Evolutionary conservation across 2,888 invertebrate species (phyloP).

Genomic region (Acrobasis consociella): DNA sequence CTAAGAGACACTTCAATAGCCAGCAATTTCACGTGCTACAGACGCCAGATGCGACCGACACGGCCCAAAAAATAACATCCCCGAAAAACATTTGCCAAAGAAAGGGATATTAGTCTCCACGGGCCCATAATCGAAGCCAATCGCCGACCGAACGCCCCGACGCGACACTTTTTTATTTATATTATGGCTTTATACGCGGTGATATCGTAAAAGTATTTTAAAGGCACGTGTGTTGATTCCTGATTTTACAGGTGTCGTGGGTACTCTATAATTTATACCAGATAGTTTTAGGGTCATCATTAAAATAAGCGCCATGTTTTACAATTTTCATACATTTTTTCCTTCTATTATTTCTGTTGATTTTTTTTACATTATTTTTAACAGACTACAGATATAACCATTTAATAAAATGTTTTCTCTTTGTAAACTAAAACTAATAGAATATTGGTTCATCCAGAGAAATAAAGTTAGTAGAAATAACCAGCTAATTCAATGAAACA

Average conservation of each 20-base stretch:
- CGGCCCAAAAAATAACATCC: constrained; percentile 76
- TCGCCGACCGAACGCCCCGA: constrained; percentile 69
- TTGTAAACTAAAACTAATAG: no score
- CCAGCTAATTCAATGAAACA: no score
- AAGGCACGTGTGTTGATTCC: constrained; percentile 49
- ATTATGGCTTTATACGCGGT: constrained; percentile 61
- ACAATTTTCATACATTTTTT: no score
- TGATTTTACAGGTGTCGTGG: constrained; percentile 44
- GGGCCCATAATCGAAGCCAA: constrained; percentile 81
- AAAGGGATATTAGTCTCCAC: constrained; percentile 81
- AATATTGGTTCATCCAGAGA: no score
- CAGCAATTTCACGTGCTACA: constrained; percentile 67
- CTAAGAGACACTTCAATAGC: constrained; percentile 56
- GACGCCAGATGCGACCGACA: constrained; percentile 78
- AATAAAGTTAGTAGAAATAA: no score
- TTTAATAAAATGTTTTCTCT: no score
- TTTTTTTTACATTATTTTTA: no score
- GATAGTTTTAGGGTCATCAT: no score
- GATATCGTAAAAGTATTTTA: constrained; percentile 71
- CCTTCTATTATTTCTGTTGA: no score
- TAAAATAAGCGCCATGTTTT: no score
- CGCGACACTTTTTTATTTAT: constrained; percentile 76
- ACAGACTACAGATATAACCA: no score
- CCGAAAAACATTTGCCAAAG: constrained; percentile 77
- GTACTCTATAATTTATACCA: background rate